These are phyloP conservation scores for Rugalucina vietnamica DNA, from an alignment of 2,888 invertebrate species.

Conservation along the genomic window DNA sequence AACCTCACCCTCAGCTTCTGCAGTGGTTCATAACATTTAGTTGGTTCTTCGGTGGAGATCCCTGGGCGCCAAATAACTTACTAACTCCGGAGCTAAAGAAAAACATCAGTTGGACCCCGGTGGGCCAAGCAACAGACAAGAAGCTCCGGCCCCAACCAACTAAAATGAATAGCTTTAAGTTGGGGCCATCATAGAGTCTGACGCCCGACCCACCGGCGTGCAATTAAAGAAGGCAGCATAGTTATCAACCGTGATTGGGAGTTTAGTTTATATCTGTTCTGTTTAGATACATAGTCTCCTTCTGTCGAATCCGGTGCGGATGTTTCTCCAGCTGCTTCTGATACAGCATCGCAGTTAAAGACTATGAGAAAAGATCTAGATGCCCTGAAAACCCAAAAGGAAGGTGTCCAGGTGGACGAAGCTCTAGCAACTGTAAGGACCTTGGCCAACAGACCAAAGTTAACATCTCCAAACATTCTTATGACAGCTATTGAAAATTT, in stretches of 20 bases:
- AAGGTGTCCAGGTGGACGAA: constrained; percentile 34
- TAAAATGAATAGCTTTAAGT: not conserved
- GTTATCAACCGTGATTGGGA: not conserved
- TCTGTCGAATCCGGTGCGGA: not conserved
- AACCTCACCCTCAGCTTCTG: too few species aligned
- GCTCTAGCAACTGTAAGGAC: constrained; percentile 31
- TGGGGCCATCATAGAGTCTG: not conserved
- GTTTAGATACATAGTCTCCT: not conserved
- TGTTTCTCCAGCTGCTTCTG: not conserved
- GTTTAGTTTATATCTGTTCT: not conserved
- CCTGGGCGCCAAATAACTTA: too few species aligned
- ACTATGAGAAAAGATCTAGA: constrained; percentile 18
- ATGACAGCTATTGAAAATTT: constrained; percentile 39
- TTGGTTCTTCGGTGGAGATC: too few species aligned
- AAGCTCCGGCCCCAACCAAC: too few species aligned
- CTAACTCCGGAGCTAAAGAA: too few species aligned
- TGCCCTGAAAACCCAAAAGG: constrained; percentile 24
- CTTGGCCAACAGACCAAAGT: constrained; percentile 31
- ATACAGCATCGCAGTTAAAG: not conserved
- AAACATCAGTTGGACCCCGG: too few species aligned
- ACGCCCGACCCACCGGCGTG: not conserved
- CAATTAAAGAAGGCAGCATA: not conserved
- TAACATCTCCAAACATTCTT: constrained; percentile 36
- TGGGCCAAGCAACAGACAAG: too few species aligned
- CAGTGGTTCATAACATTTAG: too few species aligned